Evolutionary conservation across 2,888 invertebrate genomes (phyloP).

Genomic region (Dryocosmus kuriphilus): DNA sequence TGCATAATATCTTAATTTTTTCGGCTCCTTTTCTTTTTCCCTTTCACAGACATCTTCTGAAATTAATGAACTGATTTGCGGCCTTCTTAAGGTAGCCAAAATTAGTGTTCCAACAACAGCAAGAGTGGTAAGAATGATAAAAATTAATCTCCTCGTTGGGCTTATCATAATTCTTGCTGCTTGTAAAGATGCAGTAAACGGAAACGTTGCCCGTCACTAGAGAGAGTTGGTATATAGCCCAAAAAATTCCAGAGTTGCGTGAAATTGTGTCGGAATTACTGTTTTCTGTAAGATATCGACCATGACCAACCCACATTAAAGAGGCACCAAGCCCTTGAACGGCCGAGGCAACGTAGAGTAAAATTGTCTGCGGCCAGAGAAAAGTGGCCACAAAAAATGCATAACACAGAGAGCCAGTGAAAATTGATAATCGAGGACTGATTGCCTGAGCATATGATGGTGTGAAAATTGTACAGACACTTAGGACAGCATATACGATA

Average conservation of each 20-base stretch:
- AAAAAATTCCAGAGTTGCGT: conserved; percentile 96
- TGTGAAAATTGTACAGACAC: conserved; percentile 95
- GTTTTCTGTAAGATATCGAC: conserved; percentile 93
- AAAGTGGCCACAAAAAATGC: conserved; percentile 95
- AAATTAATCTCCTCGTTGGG: conserved; percentile 87
- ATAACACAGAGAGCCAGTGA: conserved; percentile 90
- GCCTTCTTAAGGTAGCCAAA: conserved; percentile 82
- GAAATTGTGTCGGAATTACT: conserved; percentile 93
- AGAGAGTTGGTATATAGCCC: conserved; percentile 96
- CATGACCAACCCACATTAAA: conserved; percentile 97
- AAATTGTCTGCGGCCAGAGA: conserved; percentile 89
- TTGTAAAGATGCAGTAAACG: conserved; percentile 94
- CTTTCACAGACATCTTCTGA: conserved; percentile 75
- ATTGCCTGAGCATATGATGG: conserved; percentile 93
- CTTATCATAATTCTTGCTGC: conserved; percentile 82
- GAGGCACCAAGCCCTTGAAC: conserved; percentile 95
- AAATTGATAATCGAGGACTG: conserved; percentile 93
- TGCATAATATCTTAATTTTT: conserved; percentile 66
- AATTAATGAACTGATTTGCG: conserved; percentile 74
- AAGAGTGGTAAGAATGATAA: conserved; percentile 87
- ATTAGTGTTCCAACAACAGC: conserved; percentile 86
- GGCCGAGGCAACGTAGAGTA: conserved; percentile 91
- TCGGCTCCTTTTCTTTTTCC: conserved; percentile 78
- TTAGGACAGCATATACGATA: conserved; percentile 94
- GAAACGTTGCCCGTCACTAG: conserved; percentile 97